Conservation (phyloP, 2,888 invertebrate species). For the Cheilosia impressa region DNA sequence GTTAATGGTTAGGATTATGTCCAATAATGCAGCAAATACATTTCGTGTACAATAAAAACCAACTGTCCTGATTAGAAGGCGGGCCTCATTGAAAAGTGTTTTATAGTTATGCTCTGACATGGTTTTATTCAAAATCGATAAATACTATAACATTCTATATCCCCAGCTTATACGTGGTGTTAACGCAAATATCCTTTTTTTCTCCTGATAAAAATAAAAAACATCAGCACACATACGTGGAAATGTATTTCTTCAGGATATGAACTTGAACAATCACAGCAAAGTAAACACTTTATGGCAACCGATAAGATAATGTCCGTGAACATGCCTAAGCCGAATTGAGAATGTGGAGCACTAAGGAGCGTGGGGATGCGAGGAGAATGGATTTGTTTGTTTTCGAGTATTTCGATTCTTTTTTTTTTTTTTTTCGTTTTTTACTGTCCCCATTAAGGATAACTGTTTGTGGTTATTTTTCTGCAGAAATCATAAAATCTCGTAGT, state of each 20-base stretch:
- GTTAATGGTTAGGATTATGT: too few species aligned
- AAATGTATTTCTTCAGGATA: not conserved
- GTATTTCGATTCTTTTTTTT: not conserved
- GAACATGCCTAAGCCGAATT: conserved; percentile 4
- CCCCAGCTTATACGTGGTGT: not conserved
- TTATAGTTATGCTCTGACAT: not conserved
- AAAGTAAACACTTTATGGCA: conserved; percentile 35
- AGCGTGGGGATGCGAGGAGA: not conserved
- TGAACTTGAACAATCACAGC: conserved; percentile 19
- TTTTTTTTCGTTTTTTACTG: not conserved
- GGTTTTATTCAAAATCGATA: not conserved
- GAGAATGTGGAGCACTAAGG: not conserved
- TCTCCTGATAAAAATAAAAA: not conserved
- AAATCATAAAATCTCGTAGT: too few species aligned
- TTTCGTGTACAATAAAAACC: too few species aligned
- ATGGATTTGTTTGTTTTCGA: not conserved
- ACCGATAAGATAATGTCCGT: conserved; percentile 31
- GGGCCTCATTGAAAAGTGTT: too few species aligned
- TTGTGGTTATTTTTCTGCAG: too few species aligned
- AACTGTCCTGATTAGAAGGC: too few species aligned
- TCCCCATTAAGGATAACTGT: too few species aligned
- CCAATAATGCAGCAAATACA: too few species aligned
- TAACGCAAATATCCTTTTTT: not conserved
- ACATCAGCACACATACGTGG: not conserved
- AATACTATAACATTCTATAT: not conserved